Evolutionary conservation across 2,113 vertebrate genomes (phyloP).

Genomic region (Shinisaurus crocodilurus): DNA sequence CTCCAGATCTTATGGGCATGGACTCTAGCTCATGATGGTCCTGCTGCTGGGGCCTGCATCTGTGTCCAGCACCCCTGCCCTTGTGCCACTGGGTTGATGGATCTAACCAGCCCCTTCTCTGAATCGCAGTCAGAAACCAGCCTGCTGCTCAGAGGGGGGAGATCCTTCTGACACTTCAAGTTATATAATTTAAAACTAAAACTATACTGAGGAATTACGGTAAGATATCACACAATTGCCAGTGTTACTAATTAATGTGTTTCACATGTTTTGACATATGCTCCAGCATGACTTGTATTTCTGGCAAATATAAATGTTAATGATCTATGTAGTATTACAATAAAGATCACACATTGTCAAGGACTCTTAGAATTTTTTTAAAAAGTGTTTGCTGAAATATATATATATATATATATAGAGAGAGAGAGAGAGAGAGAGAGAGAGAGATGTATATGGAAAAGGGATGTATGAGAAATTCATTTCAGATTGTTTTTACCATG

Average conservation of each 20-base stretch:
- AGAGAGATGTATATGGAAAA: conserved; percentile 1
- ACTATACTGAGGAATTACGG: conserved; percentile 65
- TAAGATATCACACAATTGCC: conserved; percentile 52
- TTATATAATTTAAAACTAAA: conserved; percentile 59
- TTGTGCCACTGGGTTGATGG: not conserved
- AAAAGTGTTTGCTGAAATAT: conserved; percentile 41
- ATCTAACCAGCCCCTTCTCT: not conserved
- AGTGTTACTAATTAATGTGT: conserved; percentile 66
- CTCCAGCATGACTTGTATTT: conserved; percentile 60
- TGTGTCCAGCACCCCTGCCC: too few species aligned
- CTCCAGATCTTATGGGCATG: too few species aligned
- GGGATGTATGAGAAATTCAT: too few species aligned
- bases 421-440: conserved; percentile 39
- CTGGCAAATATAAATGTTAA: conserved; percentile 59
- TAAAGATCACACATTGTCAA: conserved; percentile 63
- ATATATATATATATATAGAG: too few species aligned
- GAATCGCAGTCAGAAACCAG: not conserved
- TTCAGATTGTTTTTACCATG: too few species aligned
- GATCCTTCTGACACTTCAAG: not conserved
- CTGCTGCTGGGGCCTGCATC: too few species aligned
- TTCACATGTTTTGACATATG: conserved; percentile 61
- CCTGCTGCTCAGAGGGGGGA: not conserved
- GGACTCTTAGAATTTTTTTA: conserved; percentile 47
- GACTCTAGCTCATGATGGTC: too few species aligned
- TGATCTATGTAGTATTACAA: conserved; percentile 44